Evolutionary conservation across 1,140 invertebrate species (phyloP), one percentile per base, ranked within the genome.

Genomic region (Heliconius eleuchia): DNA sequence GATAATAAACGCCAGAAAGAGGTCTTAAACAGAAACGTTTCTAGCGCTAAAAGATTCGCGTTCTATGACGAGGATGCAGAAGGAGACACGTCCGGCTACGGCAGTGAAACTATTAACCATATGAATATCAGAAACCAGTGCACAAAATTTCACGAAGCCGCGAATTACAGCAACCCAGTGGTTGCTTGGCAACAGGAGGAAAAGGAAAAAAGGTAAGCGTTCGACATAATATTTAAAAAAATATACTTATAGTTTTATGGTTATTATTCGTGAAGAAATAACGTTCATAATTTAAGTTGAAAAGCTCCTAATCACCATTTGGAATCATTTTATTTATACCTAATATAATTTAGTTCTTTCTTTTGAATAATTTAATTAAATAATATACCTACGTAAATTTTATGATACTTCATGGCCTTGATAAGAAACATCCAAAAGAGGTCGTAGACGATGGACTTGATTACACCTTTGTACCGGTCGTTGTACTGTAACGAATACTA

Each of bases 11-110:
- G 80, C 79, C 77, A 50, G 86, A 89, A 83, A 50, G 85, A 86
- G 37, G 83, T 86, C 27, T 66, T 91, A 39, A 93, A 94, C 77
- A 83, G 92, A 60, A 94, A 94, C 73, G 86, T 91, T 77, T 87
- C 91, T 0, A 91, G 89, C 81, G 89, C 94, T 77, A 92, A 95
- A 78, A 85, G 93, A 80, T 93, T 94, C 60, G 85, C 93, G 6
- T 94, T 94, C 83, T 94, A 94, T 72, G 94, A 95, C 78, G 95
- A 96, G 82, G 96, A 96, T 78, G 95, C 95, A 34, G 96, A 96
- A 87, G 96, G 96, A 1, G 96, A 97, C 80, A 97, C 96, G 78
- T 97, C 96, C 39, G 96, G 96, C 23, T 97, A 97, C 86, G 96
- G 96, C 19, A 97, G 96, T 85, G 96, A 97, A 82, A 96, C 96